Percentiles rank a stretch among this genome's conserved stretches.
Conservation (phyloP, 2,888 invertebrate genomes). For the Mythimna loreyi region DNA sequence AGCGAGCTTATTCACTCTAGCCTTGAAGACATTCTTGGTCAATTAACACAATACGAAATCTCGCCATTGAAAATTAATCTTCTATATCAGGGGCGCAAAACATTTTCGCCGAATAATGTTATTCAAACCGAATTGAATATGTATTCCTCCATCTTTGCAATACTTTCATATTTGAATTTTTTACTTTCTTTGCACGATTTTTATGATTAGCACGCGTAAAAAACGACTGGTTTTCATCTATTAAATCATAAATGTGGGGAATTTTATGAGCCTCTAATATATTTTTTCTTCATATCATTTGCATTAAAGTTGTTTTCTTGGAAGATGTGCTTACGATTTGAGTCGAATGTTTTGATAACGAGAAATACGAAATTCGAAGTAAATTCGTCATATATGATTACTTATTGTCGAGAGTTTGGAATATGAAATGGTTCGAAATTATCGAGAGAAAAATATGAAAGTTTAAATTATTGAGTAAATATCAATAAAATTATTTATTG, state of each 20-base stretch:
- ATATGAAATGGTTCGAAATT: too few species aligned
- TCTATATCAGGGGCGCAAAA: slow-evolving; percentile 25
- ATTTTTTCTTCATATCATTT: slow-evolving; percentile 30
- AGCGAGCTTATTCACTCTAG: too few species aligned
- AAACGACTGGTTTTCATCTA: slow-evolving; percentile 18
- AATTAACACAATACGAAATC: not conserved
- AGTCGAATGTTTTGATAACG: not conserved
- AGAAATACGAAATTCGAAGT: too few species aligned
- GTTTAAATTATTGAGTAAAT: too few species aligned
- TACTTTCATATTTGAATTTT: slow-evolving; percentile 44
- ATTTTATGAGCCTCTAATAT: slow-evolving; percentile 33
- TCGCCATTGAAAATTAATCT: not conserved
- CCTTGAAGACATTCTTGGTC: not conserved
- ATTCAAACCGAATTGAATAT: slow-evolving; percentile 45
- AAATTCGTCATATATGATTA: too few species aligned
- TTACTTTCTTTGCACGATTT: slow-evolving; percentile 35
- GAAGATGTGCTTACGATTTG: not conserved
- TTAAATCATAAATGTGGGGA: slow-evolving; percentile 24
- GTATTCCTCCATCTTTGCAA: slow-evolving; percentile 8
- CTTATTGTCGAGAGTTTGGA: too few species aligned
- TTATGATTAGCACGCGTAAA: slow-evolving; percentile 31
- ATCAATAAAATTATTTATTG: too few species aligned
- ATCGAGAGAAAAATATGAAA: too few species aligned
- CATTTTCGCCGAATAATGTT: slow-evolving; percentile 25
- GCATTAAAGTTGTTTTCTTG: slow-evolving; percentile 26